Evolutionary conservation across 1,140 invertebrate species (phyloP).

Genomic region (Formica selysi): DNA sequence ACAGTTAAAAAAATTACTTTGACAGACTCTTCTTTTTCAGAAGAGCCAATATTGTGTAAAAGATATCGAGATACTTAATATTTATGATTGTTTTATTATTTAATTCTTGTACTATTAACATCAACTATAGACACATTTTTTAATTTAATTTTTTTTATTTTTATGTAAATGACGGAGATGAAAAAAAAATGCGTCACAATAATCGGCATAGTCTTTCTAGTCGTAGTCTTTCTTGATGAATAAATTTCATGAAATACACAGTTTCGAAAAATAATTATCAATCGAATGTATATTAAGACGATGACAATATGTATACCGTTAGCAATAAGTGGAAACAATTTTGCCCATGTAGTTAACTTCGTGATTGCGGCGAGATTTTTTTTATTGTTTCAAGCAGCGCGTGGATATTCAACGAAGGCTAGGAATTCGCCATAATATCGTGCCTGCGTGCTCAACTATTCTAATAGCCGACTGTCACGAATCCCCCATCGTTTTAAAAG

Average conservation of each 20-base stretch:
- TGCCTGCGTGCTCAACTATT: constrained; percentile 67
- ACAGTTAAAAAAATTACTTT: neutral
- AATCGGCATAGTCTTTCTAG: neutral
- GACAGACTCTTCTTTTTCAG: neutral
- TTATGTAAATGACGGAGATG: neutral
- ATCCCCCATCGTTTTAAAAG: constrained; percentile 75
- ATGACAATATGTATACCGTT: neutral
- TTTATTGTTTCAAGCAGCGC: constrained; percentile 32
- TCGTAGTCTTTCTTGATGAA: constrained; percentile 1
- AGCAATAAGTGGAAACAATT: constrained; percentile 58
- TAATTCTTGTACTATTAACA: neutral
- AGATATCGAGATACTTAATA: neutral
- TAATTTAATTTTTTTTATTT: neutral
- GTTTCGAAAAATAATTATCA: constrained; percentile 16
- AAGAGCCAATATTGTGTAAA: neutral
- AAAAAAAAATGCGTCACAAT: constrained; percentile 33
- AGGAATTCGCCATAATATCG: constrained; percentile 61
- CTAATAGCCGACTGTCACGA: constrained; percentile 77
- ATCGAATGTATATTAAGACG: neutral
- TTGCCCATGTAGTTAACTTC: constrained; percentile 44
- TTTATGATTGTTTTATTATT: neutral
- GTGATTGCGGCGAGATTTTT: constrained; percentile 55
- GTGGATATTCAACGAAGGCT: constrained; percentile 51
- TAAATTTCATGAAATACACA: constrained; percentile 2
- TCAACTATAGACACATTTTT: neutral